Percentiles rank a stretch among this genome's conserved stretches.
Evolutionary conservation across 2,888 invertebrate genomes (phyloP).

Genomic region (Petrolisthes manimaculis): DNA sequence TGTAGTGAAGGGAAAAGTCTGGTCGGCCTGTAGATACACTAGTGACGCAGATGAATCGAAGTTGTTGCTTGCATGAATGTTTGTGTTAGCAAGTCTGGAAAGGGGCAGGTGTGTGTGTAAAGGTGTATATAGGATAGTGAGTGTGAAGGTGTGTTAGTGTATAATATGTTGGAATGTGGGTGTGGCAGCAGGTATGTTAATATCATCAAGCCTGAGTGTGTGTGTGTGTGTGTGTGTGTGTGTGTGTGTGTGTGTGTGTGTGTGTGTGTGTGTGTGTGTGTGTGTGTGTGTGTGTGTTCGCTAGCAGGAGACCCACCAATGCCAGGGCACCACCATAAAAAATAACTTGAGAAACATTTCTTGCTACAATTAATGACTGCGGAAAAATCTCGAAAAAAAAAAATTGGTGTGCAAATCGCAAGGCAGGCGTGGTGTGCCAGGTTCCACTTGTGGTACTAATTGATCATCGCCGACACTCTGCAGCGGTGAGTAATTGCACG

Average conservation of each 20-base stretch:
- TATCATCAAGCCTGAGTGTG: no score
- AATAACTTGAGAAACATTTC: not conserved
- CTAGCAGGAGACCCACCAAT: not conserved
- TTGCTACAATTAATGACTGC: no score
- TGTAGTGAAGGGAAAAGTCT: no score
- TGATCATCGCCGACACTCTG: conserved; percentile 11
- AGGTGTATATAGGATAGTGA: not conserved
- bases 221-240: conserved; percentile 5
- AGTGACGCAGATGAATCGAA: no score
- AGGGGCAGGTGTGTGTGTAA: not conserved
- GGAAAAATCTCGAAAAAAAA: no score
- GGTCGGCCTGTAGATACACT: no score
- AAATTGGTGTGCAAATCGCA: not conserved
- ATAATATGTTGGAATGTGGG: not conserved
- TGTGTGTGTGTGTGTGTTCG: not conserved
- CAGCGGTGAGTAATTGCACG: conserved; percentile 19
- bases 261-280: not conserved
- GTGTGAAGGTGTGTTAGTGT: conserved; percentile 8
- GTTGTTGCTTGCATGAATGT: no score
- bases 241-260: conserved; percentile 11
- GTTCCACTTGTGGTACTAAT: not conserved
- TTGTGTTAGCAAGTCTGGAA: not conserved
- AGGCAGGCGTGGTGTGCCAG: not conserved
- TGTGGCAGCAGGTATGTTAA: not conserved
- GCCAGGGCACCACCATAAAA: not conserved